Base-by-base conservation (phyloP, 2,113 vertebrate genomes). In the Petaurus breviceps region DNA sequence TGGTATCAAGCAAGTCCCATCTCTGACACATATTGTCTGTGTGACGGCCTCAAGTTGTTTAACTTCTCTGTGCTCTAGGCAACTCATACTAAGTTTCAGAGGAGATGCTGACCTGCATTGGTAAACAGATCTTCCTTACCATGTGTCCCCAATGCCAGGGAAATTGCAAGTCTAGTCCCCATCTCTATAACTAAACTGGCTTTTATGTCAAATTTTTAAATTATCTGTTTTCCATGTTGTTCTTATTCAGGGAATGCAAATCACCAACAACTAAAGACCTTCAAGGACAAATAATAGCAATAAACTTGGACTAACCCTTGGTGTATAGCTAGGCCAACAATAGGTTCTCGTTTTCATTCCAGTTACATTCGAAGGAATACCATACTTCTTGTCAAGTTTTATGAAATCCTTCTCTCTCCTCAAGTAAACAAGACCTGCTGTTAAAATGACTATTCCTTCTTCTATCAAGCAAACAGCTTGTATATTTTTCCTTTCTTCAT, bases 241-340 rank as follows among this genome's bases (percentile, higher is more conserved):
- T 23, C 68, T 93, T 28, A 50, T 92, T 90, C 95, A 94, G 68
- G 16, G 37, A 52, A 95, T 93, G 31, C 93, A 57, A 95, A 68
- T 54, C 94, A 97, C 96, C 31, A 1, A 95, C 50, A 93, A 89
- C 93, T 90, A 0, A 37, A 90, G 2, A 50, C 14, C 47, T 92
- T 93, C 94, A 94, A 94, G 89, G 90, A 95, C 94, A 92, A 97
- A 68, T 93, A 37, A 94, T 50, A 55, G 95, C 50, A 96, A n/a
- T 89, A 96, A 91, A 68, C 22, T 96, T 95, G 93, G 97, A 98
- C 94, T 96, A 51, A 97, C 97, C 96, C 96, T 92, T 49, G 90
- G 7, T 92, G 93, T 89, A 94, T 93, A 97, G 16, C 93, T 0
- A 0, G 49, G 6, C 96, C 94, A 97, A 96, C 98, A 98, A 93